phyloP scores from a whole-genome alignment of 2,888 invertebrate species.

The Steinernema carpocapsae region DNA sequence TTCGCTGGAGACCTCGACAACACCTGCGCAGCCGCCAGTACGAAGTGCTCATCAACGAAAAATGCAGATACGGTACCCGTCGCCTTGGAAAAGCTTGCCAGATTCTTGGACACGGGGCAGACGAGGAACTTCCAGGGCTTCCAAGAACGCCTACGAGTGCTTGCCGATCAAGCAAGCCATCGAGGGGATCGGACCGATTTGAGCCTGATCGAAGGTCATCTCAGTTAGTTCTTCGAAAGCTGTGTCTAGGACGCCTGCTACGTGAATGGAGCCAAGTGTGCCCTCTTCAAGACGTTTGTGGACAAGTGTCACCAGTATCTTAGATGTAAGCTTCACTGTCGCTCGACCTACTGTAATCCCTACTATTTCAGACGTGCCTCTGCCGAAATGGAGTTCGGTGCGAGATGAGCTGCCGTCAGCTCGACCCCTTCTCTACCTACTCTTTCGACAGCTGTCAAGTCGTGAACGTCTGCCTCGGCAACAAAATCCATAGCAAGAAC shows the following conservation, averaged over 20 bases:
- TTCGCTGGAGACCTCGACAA: slow-evolving; percentile 38
- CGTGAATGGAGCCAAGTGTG: not conserved
- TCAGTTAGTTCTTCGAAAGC: slow-evolving; percentile 10
- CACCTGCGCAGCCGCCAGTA: slow-evolving; percentile 24
- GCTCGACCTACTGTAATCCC: too few relatives aligned
- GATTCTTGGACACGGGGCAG: not conserved
- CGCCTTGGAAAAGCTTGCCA: not conserved
- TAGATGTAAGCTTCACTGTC: not conserved
- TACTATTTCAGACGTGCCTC: slow-evolving; percentile 4
- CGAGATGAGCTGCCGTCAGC: slow-evolving; percentile 5
- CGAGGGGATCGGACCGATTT: slow-evolving; percentile 13
- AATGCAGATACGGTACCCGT: not conserved
- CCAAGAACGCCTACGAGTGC: slow-evolving; percentile 35
- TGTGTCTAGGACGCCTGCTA: slow-evolving; percentile 22
- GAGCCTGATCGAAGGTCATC: not conserved
- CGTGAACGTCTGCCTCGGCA: not conserved
- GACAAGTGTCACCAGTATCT: slow-evolving; percentile 18
- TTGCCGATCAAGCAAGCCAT: slow-evolving; percentile 49
- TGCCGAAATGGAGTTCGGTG: slow-evolving; percentile 11
- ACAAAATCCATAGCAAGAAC: not conserved
- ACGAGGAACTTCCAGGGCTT: not conserved
- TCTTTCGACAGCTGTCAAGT: not conserved
- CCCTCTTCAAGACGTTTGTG: slow-evolving; percentile 12
- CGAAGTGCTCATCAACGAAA: not conserved
- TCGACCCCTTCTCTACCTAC: slow-evolving; percentile 7